phyloP scores from a whole-genome alignment of 1,140 invertebrate species.

The Neodiprion fabricii region DNA sequence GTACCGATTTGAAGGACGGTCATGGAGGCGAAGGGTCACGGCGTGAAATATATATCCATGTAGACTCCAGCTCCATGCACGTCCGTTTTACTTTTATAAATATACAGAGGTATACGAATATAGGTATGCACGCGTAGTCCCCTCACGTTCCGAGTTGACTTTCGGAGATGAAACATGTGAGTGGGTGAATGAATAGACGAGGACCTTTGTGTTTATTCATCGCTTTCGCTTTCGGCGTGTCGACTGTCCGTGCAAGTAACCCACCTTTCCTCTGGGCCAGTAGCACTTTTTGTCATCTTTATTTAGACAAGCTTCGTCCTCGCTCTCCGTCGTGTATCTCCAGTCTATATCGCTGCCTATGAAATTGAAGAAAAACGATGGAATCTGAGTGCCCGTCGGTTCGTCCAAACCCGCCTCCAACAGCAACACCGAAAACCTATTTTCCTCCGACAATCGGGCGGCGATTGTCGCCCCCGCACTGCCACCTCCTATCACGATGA shows the following conservation, averaged over 20 bases:
- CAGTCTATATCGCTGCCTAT: slow-evolving; percentile 86
- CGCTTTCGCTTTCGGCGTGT: too few species aligned
- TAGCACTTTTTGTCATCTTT: slow-evolving; percentile 77
- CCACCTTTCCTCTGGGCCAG: slow-evolving; percentile 85
- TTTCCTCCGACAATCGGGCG: slow-evolving; percentile 79
- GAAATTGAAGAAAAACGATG: slow-evolving; percentile 86
- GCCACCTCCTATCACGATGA: slow-evolving; percentile 87
- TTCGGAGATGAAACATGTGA: too few species aligned
- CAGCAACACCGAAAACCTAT: slow-evolving; percentile 79
- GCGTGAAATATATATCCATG: too few species aligned
- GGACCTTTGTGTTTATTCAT: too few species aligned
- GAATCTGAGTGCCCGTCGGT: slow-evolving; percentile 83
- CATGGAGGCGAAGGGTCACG: too few species aligned
- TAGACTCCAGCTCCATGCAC: too few species aligned
- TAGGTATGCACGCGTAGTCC: too few species aligned
- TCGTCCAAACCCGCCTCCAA: slow-evolving; percentile 84
- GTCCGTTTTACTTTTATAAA: too few species aligned
- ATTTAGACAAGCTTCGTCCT: slow-evolving; percentile 81
- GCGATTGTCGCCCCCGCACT: slow-evolving; percentile 85
- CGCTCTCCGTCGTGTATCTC: slow-evolving; percentile 85
- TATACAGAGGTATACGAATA: too few species aligned
- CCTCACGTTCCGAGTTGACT: too few species aligned
- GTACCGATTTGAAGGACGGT: too few species aligned
- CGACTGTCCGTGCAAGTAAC: background rate
- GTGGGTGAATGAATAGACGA: too few species aligned